Conservation (phyloP, 2,113 vertebrate genomes). For the Psammodynastes pulverulentus region DNA sequence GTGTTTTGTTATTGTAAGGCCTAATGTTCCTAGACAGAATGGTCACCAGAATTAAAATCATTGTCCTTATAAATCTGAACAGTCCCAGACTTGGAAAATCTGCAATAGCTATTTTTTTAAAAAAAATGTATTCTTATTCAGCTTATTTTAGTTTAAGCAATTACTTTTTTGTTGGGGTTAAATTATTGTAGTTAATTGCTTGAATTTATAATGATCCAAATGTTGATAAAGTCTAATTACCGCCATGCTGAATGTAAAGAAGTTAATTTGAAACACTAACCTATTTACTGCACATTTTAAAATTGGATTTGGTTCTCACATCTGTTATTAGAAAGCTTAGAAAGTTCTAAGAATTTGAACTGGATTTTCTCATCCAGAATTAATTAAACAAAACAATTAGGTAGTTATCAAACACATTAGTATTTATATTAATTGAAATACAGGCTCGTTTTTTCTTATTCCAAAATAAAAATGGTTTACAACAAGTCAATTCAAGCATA, state of each 20-base stretch:
- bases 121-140: not conserved
- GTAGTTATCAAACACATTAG: not conserved
- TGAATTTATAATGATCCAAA: not conserved
- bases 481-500: not conserved
- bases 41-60: not conserved
- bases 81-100: not conserved
- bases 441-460: not conserved
- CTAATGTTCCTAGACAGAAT: not conserved
- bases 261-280: not conserved
- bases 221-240: not conserved
- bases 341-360: not conserved
- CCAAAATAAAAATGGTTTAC: not conserved
- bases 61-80: not conserved
- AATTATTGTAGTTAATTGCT: not conserved
- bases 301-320: not conserved
- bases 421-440: not conserved
- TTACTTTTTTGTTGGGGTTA: not conserved
- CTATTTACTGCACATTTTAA: not conserved
- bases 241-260: not conserved
- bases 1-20: not conserved
- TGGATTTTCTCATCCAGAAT: not conserved
- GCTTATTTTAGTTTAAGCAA: not conserved
- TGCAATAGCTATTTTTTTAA: not conserved
- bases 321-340: not conserved
- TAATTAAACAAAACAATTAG: no score